Base-by-base conservation (phyloP, 2,888 invertebrate genomes). In the Scaptomyza parva region DNA sequence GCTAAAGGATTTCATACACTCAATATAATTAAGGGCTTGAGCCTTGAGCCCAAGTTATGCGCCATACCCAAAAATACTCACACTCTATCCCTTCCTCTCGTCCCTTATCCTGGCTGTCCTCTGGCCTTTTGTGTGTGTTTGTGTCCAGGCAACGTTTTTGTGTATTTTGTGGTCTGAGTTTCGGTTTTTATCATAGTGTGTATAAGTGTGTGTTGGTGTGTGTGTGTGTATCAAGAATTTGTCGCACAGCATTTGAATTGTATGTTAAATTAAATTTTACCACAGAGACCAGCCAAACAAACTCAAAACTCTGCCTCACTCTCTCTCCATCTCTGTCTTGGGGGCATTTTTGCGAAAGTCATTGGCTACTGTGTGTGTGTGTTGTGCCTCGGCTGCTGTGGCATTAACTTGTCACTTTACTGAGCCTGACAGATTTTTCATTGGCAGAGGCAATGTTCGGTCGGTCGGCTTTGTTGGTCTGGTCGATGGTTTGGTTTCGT, bases 11-110 rank as follows among this genome's bases (percentile, higher is more conserved):
- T 88, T 88, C 78, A 79, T 86, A 88, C 89, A 89, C 89, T 89
- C 88, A 88, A 89, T 89, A 88, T 88, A 89, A 89, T 89, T 89
- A 89, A 89, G 84, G 88, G 86, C 79, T 89, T 81, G 81, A 79
- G 76, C 70, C 70, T 78, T 81, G 72, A 78, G 79, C 64, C 76
- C 60, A 69, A 79, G 75, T 69, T 70, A 70, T 64, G 67, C 51
- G 54, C 44, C 53, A 43, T 37, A 58, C 64, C n/a, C n/a, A n/a
- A n/a, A n/a, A 51, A 55, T 47, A 50, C n/a, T 20, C 40, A 37
- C 7, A 35, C 37, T 17, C 37, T 8, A 11, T 45, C 8, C 40
- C 17, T 18, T 52, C 20, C 59, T 48, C 57, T 20, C 30, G 6
- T 28, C 58, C 7, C 11, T 53, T 40, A 35, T 37, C 20, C 33